Evolutionary conservation across 2,797 vertebrate genomes (phyloP).

Genomic region (Vireo griseus): DNA sequence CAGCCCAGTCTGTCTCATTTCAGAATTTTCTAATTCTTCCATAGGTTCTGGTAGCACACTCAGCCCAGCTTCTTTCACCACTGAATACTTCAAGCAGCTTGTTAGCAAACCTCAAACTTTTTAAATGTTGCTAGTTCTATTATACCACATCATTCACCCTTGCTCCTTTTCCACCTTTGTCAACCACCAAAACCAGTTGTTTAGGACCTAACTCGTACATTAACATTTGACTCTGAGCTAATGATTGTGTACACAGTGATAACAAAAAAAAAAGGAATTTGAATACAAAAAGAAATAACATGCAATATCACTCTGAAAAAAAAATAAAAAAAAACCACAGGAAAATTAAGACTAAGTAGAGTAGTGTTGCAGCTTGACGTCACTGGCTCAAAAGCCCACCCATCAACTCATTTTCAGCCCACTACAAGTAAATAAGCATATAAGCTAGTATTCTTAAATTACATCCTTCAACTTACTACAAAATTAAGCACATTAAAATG

Average conservation of each 20-base stretch:
- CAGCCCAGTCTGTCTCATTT: not conserved
- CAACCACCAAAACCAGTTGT: not conserved
- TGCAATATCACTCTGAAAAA: not conserved
- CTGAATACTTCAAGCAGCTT: not conserved
- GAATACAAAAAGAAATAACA: not conserved
- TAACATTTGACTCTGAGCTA: not conserved
- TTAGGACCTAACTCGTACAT: rapidly evolving
- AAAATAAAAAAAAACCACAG: not conserved
- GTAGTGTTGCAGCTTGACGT: not conserved
- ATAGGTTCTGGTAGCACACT: not conserved
- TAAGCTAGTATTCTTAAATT: not conserved
- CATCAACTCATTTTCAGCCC: too few relatives aligned
- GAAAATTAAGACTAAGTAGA: not conserved
- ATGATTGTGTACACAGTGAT: not conserved
- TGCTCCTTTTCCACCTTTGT: not conserved
- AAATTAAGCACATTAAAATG: not conserved
- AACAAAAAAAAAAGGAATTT: not conserved
- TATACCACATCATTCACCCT: not conserved
- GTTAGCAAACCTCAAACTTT: not conserved
- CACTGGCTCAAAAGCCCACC: too few relatives aligned
- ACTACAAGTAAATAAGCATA: not conserved
- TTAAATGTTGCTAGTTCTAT: not conserved
- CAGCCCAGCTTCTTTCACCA: not conserved
- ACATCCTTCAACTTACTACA: not conserved
- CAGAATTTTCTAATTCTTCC: not conserved